Percentiles rank a stretch among this genome's conserved stretches.
Conservation (phyloP, 2,113 vertebrate species). For the Datnioides undecimradiatus region DNA sequence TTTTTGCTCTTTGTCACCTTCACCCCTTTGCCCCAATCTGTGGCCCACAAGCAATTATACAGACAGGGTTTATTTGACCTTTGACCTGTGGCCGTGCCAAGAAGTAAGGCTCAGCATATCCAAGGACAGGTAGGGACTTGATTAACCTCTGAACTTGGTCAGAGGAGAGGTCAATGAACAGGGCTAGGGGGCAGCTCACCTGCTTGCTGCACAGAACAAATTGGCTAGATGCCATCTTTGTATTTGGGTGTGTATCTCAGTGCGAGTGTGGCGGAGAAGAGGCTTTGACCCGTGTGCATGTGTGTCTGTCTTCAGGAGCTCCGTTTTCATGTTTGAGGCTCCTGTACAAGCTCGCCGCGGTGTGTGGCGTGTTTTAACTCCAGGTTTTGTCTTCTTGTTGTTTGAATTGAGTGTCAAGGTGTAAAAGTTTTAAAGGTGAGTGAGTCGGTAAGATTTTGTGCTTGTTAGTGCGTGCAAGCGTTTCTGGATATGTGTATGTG, state of each 20-base stretch:
- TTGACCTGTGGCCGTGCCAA: slow-evolving; percentile 69
- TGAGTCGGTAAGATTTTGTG: slow-evolving; percentile 9
- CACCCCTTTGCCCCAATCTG: slow-evolving; percentile 64
- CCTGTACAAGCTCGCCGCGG: background rate
- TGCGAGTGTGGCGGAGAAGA: slow-evolving; percentile 14
- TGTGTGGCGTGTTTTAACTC: slow-evolving; percentile 17
- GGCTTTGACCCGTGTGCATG: slow-evolving; percentile 32
- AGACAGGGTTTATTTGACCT: slow-evolving; percentile 77
- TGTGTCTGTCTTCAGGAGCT: slow-evolving; percentile 21
- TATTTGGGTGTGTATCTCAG: slow-evolving; percentile 45
- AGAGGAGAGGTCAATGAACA: slow-evolving; percentile 76
- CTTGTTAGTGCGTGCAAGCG: slow-evolving; percentile 14
- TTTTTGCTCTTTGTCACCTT: slow-evolving; percentile 72
- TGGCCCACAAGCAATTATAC: slow-evolving; percentile 74
- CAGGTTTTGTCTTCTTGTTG: background rate
- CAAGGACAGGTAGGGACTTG: slow-evolving; percentile 82
- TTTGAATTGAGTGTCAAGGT: slow-evolving; percentile 4
- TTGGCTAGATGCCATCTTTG: slow-evolving; percentile 68
- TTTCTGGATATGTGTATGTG: slow-evolving; percentile 31
- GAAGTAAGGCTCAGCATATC: slow-evolving; percentile 73
- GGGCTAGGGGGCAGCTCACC: slow-evolving; percentile 68
- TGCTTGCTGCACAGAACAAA: slow-evolving; percentile 67
- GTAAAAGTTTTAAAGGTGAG: slow-evolving; percentile 24
- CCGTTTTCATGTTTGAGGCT: slow-evolving; percentile 20
- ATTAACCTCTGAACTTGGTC: slow-evolving; percentile 82